phyloP scores from a whole-genome alignment of 1,140 invertebrate genomes.

The Meloidogyne floridensis region DNA sequence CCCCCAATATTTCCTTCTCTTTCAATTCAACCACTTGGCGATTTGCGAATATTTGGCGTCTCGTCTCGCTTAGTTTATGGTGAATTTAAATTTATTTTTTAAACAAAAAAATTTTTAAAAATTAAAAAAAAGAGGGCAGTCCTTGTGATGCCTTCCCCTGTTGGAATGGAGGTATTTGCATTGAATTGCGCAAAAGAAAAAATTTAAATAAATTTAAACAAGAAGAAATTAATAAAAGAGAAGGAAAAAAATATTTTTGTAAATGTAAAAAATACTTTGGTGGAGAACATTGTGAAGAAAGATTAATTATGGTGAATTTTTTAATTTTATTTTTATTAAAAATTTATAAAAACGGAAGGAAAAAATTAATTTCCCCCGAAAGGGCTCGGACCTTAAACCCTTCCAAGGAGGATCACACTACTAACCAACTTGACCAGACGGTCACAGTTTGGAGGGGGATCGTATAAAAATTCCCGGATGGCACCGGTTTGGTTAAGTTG shows the following conservation, averaged over 20 bases:
- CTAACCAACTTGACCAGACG: no score
- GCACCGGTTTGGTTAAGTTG: no score
- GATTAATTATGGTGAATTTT: neutral
- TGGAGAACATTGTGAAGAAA: constrained; percentile 23
- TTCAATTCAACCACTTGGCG: neutral
- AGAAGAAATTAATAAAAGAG: neutral
- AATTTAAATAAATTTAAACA: neutral
- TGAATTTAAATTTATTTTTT: neutral
- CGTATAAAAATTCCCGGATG: no score
- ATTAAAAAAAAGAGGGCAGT: constrained; percentile 18
- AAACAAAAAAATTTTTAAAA: no score
- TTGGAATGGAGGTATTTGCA: constrained; percentile 30
- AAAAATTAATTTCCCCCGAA: no score
- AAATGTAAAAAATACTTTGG: constrained; percentile 11
- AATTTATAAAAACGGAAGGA: no score
- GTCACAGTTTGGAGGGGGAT: no score
- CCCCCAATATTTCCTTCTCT: neutral
- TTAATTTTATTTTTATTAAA: neutral
- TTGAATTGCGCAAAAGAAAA: constrained; percentile 4
- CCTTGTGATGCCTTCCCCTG: constrained; percentile 33
- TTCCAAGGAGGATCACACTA: no score
- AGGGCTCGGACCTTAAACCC: no score
- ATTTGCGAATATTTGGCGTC: constrained; percentile 5
- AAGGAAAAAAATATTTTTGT: constrained; percentile 13
- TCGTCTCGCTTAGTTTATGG: constrained; percentile 23